These are phyloP conservation scores for Brachirus orientalis DNA, from an alignment of 2,113 vertebrate genomes.

Conservation along the genomic window DNA sequence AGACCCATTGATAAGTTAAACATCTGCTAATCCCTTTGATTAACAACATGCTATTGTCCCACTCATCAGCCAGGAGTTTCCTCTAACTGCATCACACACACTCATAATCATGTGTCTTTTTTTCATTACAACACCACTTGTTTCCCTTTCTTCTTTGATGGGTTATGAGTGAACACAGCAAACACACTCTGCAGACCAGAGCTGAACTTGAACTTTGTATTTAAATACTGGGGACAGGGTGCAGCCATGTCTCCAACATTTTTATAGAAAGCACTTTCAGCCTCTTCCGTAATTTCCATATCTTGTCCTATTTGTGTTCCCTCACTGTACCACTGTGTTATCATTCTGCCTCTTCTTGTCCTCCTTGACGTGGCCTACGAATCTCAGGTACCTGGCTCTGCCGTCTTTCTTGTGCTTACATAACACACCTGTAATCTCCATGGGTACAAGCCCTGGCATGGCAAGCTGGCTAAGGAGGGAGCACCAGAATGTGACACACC, in stretches of 20 bases:
- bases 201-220: neutral
- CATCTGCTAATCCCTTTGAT: conserved; percentile 52
- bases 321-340: neutral
- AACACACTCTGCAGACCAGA: neutral
- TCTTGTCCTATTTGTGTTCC: neutral
- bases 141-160: conserved; percentile 29
- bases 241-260: neutral
- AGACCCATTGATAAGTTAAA: conserved; percentile 44
- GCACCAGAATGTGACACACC: conserved; percentile 79
- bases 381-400: conserved; percentile 15
- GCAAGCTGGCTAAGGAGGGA: conserved; percentile 54
- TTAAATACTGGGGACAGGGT: neutral
- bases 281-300: neutral
- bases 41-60: conserved; percentile 30
- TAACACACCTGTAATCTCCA: conserved; percentile 79
- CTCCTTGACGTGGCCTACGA: neutral
- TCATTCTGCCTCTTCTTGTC: neutral
- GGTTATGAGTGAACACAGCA: neutral
- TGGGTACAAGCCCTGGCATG: conserved; percentile 79
- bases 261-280: no score
- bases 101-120: conserved; percentile 24
- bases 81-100: conserved; percentile 29
- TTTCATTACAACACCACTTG: conserved; percentile 18
- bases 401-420: conserved; percentile 50
- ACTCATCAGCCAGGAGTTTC: conserved; percentile 33